These are phyloP conservation scores for Blomia tropicalis DNA, from an alignment of 2,888 invertebrate genomes.

Conservation along the genomic window DNA sequence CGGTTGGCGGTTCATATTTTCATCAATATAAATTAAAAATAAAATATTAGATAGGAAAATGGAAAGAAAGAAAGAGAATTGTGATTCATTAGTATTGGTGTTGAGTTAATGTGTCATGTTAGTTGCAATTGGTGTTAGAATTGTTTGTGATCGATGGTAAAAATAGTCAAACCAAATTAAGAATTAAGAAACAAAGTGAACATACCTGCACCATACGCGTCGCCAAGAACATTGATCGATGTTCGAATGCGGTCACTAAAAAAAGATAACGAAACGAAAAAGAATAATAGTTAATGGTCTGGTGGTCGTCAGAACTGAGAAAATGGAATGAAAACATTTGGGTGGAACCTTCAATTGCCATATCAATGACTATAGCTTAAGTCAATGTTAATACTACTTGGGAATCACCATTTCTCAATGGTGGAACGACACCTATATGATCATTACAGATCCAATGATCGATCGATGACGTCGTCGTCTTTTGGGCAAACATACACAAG, in stretches of 20 bases:
- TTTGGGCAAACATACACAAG: no score
- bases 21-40: no score
- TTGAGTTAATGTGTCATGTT: neutral
- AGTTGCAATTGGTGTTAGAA: no score
- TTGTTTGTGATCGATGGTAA: neutral
- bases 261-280: neutral
- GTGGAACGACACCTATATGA: no score
- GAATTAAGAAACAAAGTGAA: conserved; percentile 34
- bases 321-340: neutral
- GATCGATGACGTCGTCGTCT: no score
- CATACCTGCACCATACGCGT: conserved; percentile 44
- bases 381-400: no score
- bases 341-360: neutral
- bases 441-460: no score
- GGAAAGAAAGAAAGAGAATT: neutral
- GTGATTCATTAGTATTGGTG: no score
- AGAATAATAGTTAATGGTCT: no score
- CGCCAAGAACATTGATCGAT: conserved; percentile 44
- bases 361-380: neutral
- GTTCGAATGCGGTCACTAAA: conserved; percentile 43
- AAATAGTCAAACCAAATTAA: neutral
- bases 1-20: no score
- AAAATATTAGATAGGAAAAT: no score
- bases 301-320: neutral
- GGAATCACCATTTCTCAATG: no score